phyloP scores from a whole-genome alignment of 2,797 vertebrate species.

The Acipenser ruthenus region DNA sequence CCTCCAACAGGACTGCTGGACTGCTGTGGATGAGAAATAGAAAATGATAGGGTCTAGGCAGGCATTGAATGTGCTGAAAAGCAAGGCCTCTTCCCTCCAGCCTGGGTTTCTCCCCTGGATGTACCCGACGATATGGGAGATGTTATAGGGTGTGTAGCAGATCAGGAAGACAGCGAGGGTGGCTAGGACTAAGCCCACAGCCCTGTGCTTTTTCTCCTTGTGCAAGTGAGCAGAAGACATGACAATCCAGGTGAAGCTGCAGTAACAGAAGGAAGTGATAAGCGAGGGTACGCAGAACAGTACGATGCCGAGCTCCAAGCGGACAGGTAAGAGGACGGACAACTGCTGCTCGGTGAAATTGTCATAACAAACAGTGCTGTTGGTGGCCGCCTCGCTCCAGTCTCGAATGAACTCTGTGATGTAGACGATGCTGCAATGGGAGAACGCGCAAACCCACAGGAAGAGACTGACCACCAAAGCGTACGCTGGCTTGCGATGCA shows the following conservation, averaged over 20 bases:
- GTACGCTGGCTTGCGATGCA: constrained; percentile 26
- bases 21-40: constrained; percentile 73
- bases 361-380: constrained; percentile 52
- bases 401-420: constrained; percentile 37
- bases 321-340: constrained; percentile 50
- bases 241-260: constrained; percentile 66
- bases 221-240: constrained; percentile 56
- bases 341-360: constrained; percentile 57
- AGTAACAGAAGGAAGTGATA: constrained; percentile 75
- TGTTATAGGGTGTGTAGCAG: constrained; percentile 74
- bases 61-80: constrained; percentile 74
- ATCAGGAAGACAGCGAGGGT: constrained; percentile 70
- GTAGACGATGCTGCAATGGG: constrained; percentile 62
- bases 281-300: constrained; percentile 71
- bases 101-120: constrained; percentile 33
- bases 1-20: constrained; percentile 23
- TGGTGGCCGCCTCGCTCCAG: fast-evolving
- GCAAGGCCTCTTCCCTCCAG: constrained; percentile 62
- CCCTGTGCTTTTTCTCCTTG: constrained; percentile 51
- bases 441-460: constrained; percentile 40
- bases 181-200: constrained; percentile 63
- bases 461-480: constrained; percentile 29
- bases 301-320: constrained; percentile 69
- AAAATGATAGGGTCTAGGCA: constrained; percentile 79
- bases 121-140: constrained; percentile 74